Conservation (phyloP, 2,113 vertebrate genomes). For the Dermatemys mawii region DNA sequence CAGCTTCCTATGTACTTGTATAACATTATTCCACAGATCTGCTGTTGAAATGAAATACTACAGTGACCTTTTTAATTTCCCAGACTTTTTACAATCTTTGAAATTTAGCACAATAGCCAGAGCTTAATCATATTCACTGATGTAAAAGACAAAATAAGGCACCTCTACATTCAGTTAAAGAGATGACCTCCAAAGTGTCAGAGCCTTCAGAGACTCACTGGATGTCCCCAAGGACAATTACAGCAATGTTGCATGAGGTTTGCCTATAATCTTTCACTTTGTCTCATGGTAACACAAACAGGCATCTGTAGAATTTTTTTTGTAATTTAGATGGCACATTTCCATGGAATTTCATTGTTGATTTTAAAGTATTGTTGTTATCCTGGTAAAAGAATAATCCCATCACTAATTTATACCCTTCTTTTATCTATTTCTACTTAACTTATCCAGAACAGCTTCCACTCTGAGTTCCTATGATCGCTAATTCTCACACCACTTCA, state of each 20-base stretch:
- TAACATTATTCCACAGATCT: conserved; percentile 75
- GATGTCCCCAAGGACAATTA: conserved; percentile 43
- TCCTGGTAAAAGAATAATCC: conserved; percentile 25
- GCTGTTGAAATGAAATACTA: conserved; percentile 79
- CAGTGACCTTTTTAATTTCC: conserved; percentile 82
- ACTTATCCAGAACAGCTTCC: neutral
- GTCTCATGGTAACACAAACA: conserved; percentile 11
- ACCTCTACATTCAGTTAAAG: conserved; percentile 74
- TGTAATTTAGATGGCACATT: neutral
- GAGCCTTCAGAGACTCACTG: conserved; percentile 34
- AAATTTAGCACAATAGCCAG: conserved; percentile 82
- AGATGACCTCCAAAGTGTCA: conserved; percentile 70
- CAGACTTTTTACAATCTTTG: conserved; percentile 82
- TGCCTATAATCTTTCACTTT: neutral
- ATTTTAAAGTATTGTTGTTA: conserved; percentile 2
- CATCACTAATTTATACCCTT: neutral
- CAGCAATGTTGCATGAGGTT: neutral
- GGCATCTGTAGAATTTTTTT: neutral
- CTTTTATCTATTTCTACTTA: neutral
- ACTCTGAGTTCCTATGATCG: conserved; percentile 11
- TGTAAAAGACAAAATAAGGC: conserved; percentile 81
- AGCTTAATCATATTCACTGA: conserved; percentile 80
- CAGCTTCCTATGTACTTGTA: conserved; percentile 53
- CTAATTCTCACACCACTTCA: neutral
- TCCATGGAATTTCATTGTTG: conserved; percentile 21